phyloP scores from a whole-genome alignment of 2,113 vertebrate species.

The Nothoprocta perdicaria region DNA sequence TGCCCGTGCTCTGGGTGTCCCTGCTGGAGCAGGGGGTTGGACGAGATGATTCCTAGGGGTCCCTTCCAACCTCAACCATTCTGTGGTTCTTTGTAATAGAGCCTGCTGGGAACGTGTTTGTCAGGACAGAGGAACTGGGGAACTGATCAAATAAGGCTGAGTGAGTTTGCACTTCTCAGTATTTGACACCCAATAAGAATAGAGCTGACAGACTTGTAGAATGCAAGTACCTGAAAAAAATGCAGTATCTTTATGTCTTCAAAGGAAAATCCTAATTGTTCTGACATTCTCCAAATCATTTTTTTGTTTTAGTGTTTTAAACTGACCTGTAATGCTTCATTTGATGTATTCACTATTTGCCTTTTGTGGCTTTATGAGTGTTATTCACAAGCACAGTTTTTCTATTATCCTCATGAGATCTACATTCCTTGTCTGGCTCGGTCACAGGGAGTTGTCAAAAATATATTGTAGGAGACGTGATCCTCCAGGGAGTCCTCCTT shows the following conservation, averaged over 20 bases:
- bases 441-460: neutral
- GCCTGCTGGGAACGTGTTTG: fast-evolving
- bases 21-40: no score
- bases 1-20: no score
- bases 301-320: neutral
- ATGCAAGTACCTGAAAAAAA: neutral
- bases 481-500: neutral
- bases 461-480: neutral
- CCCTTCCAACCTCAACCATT: no score
- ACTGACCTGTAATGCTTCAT: neutral
- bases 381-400: neutral
- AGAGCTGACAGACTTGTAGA: neutral
- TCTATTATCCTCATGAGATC: fast-evolving
- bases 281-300: neutral
- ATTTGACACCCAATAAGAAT: neutral
- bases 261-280: neutral
- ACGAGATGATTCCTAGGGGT: no score
- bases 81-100: no score
- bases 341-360: neutral
- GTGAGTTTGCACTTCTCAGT: neutral
- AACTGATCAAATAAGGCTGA: neutral
- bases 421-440: neutral
- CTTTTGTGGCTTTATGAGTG: neutral
- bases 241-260: neutral
- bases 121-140: neutral